Percentiles rank a stretch among this genome's conserved stretches.
phyloP scores from a whole-genome alignment of 2,888 invertebrate species.

The Emmelina monodactyla region DNA sequence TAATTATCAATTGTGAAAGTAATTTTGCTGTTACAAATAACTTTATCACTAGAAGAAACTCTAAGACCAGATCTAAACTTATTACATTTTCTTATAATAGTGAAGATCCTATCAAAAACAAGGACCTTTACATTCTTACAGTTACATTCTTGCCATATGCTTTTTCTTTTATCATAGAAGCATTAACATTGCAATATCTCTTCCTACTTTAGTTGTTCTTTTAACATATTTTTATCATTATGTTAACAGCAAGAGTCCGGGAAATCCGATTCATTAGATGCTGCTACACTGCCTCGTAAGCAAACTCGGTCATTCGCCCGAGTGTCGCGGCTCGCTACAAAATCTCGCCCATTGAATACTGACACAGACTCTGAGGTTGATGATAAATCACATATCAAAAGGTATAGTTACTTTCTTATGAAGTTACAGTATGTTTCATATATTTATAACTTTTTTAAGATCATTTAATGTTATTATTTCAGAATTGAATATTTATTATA shows the following conservation, averaged over 20 bases:
- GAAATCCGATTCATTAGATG: background rate
- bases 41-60: too few relatives aligned
- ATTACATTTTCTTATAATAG: too few relatives aligned
- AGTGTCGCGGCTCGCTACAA: conserved; percentile 69
- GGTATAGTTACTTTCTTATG: too few relatives aligned
- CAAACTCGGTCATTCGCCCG: conserved; percentile 75
- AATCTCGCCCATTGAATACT: conserved; percentile 59
- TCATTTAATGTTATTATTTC: background rate
- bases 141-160: too few relatives aligned
- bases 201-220: too few relatives aligned
- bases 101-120: too few relatives aligned
- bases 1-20: background rate
- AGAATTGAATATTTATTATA: background rate
- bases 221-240: too few relatives aligned
- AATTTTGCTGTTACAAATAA: background rate
- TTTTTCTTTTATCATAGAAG: too few relatives aligned
- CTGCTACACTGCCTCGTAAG: conserved; percentile 63
- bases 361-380: conserved; percentile 76
- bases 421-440: too few relatives aligned
- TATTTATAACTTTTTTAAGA: conserved; percentile 9
- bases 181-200: too few relatives aligned
- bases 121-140: too few relatives aligned
- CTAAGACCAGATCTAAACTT: too few relatives aligned
- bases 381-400: conserved; percentile 39
- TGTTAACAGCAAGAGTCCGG: conserved; percentile 29